Percentiles rank a stretch among this genome's conserved stretches.
Evolutionary conservation across 2,888 invertebrate genomes (phyloP).

Genomic region (Cremastobaeus sp.): DNA sequence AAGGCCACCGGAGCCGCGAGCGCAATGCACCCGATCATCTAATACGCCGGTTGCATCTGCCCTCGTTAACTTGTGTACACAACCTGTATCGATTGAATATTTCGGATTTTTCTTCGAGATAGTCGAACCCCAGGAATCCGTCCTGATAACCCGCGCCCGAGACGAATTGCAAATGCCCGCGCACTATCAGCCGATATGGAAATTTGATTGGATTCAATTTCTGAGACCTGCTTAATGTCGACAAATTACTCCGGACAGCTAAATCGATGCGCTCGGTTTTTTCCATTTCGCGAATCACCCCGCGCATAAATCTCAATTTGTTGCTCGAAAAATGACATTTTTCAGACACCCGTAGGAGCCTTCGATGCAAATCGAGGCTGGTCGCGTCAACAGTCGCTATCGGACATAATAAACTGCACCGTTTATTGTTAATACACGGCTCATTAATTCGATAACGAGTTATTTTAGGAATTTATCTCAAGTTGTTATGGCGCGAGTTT

Average conservation of each 20-base stretch:
- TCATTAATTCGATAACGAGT: constrained; percentile 11
- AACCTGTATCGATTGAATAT: constrained; percentile 43
- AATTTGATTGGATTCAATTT: constrained; percentile 47
- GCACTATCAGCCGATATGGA: constrained; percentile 32
- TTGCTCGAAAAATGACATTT: not conserved
- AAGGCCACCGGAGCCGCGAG: constrained; percentile 75
- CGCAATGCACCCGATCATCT: constrained; percentile 74
- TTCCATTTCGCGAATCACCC: constrained; percentile 28
- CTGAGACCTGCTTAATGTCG: constrained; percentile 34
- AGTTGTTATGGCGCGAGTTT: not conserved
- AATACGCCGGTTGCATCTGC: constrained; percentile 67
- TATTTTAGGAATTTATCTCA: constrained; percentile 1
- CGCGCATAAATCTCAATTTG: constrained; percentile 44
- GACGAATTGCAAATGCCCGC: too few relatives aligned
- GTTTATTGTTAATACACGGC: constrained; percentile 13
- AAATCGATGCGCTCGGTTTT: constrained; percentile 32
- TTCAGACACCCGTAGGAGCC: not conserved
- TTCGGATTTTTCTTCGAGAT: constrained; percentile 36
- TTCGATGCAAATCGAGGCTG: constrained; percentile 21
- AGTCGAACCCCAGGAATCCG: constrained; percentile 8
- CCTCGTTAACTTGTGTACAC: constrained; percentile 43
- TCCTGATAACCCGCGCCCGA: too few relatives aligned
- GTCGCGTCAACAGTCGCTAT: too few relatives aligned
- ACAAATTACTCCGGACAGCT: constrained; percentile 13
- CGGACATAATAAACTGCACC: constrained; percentile 2